Base-by-base conservation (phyloP, 2,113 vertebrate species). In the Sapayoa aenigma region DNA sequence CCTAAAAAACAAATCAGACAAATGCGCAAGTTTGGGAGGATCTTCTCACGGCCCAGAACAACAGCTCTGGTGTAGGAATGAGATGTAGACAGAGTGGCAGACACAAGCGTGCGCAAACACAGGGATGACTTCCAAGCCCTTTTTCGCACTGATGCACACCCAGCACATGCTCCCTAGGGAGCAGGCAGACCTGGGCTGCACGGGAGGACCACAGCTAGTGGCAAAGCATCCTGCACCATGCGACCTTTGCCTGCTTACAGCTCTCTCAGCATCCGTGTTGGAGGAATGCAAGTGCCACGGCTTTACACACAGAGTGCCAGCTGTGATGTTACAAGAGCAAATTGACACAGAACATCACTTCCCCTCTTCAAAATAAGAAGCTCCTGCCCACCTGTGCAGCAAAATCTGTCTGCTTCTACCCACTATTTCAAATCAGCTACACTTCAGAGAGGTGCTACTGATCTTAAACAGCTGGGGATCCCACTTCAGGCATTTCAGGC, bases 291-390 rank as follows among this genome's bases (percentile, higher is more conserved):
- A 44, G 30, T 8, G n/a, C 11, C 52, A 31, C 2, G 1, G 35
- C 35, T 44, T 52, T 52, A n/a, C 42, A 22, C 30, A n/a, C 0
- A 20, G 49, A 58, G 81, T 4, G 4, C 20, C 41, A 42, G 47
- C 33, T 4, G 4, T 3, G 52, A 55, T 23, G 25, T 37, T 15
- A 18, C 52, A n/a, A 0, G 0, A 53, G 42, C 44, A 42, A 66
- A 46, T 24, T 11, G 37, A 59, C 37, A 62, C 6, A 59, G 35
- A 72, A 41, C 52, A 42, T 18, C 8, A 2, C 42, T 28, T 69
- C 56, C 65, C 22, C 30, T 30, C 62, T 46, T 33, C n/a, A 76
- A 72, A 59, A 31, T 20, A n/a, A 76, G 71, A 31, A 46, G 9
- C 22, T 63, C 30, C 69, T 2, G 0, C 18, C n/a, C 30, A 39